Evolutionary conservation across 2,888 invertebrate species (phyloP).

Genomic region (Eurois occulta): DNA sequence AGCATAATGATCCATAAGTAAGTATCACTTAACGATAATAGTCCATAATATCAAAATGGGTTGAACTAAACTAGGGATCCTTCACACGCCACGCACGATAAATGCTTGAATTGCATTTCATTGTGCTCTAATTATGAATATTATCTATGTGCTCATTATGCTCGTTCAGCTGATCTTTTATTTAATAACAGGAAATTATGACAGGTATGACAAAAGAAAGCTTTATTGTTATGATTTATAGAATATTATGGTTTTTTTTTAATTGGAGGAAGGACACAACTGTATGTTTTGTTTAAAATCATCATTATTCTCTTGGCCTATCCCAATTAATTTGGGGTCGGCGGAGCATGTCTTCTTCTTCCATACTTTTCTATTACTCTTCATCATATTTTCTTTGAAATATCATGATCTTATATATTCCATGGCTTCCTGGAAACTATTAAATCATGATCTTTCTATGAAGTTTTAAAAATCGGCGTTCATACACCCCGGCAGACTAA

Average conservation of each 20-base stretch:
- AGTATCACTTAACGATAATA: constrained; percentile 53
- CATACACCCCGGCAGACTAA: too few relatives aligned
- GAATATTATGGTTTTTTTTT: constrained; percentile 15
- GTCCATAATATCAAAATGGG: constrained; percentile 55
- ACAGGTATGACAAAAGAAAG: constrained; percentile 72
- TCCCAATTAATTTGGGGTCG: too few relatives aligned
- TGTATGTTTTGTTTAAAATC: too few relatives aligned
- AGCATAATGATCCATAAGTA: constrained; percentile 37
- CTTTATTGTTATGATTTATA: constrained; percentile 54
- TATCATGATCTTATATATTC: too few relatives aligned
- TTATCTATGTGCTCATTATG: constrained; percentile 65
- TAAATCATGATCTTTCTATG: too few relatives aligned
- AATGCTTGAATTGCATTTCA: constrained; percentile 70
- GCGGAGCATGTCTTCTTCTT: too few relatives aligned
- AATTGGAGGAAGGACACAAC: background rate
- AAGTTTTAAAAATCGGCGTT: too few relatives aligned
- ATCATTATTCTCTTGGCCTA: too few relatives aligned
- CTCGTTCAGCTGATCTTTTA: constrained; percentile 64
- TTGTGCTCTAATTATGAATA: constrained; percentile 75
- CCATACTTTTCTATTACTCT: too few relatives aligned
- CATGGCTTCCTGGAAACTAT: too few relatives aligned
- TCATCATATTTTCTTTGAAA: too few relatives aligned
- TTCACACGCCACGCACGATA: constrained; percentile 67
- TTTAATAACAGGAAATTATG: constrained; percentile 77
- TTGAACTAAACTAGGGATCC: constrained; percentile 56